phyloP scores from a whole-genome alignment of 2,888 invertebrate genomes.

The Pristionchus entomophagus region DNA sequence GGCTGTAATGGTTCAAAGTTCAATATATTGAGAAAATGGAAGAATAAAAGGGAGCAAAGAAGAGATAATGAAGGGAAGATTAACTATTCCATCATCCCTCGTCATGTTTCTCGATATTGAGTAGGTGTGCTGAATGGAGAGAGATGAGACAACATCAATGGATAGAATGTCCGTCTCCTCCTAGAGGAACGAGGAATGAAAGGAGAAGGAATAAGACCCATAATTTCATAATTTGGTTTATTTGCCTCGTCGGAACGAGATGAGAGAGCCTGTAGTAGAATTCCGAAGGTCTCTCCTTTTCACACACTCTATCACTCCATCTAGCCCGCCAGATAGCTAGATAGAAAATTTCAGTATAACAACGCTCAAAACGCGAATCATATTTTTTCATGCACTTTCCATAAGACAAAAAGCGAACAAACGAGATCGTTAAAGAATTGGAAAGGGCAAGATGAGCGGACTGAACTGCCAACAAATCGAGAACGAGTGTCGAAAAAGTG shows the following conservation, averaged over 20 bases:
- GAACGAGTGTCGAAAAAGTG: too few relatives aligned
- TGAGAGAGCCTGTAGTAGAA: background rate
- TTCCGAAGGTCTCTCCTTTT: background rate
- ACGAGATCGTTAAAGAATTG: background rate
- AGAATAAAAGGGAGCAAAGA: too few relatives aligned
- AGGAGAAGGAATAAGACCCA: background rate
- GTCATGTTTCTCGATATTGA: too few relatives aligned
- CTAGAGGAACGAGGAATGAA: background rate
- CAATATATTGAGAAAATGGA: too few relatives aligned
- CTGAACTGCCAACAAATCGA: background rate
- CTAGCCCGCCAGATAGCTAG: background rate
- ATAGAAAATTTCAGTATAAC: background rate
- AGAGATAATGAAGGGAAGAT: too few relatives aligned
- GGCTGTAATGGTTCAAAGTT: background rate
- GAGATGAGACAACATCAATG: too few relatives aligned
- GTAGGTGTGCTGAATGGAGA: too few relatives aligned
- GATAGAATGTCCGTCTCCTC: too few relatives aligned
- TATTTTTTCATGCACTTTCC: background rate
- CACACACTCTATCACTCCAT: background rate
- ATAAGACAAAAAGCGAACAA: background rate
- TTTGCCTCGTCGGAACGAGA: background rate
- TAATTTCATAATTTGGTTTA: constrained; percentile 21
- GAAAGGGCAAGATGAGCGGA: background rate
- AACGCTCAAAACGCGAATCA: background rate
- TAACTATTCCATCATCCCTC: too few relatives aligned